Percentiles rank a stretch among this genome's conserved stretches.
These are phyloP conservation scores for Mythimna albipuncta DNA, from an alignment of 2,888 invertebrate genomes.

Conservation along the genomic window DNA sequence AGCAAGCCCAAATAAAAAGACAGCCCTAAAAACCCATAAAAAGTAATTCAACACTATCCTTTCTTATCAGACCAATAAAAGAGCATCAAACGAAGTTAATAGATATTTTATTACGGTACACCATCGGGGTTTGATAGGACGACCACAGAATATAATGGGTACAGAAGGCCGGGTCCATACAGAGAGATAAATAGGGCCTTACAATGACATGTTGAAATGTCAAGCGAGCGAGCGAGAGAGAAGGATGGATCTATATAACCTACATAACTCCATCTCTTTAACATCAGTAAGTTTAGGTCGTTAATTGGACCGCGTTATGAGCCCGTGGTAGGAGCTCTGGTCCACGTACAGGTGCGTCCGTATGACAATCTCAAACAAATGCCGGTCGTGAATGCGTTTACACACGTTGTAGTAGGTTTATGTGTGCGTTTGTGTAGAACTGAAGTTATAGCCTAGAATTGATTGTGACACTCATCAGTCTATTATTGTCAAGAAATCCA, in stretches of 20 bases:
- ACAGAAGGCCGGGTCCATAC: constrained; percentile 7
- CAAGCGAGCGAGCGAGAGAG: too few species aligned
- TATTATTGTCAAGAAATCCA: too few species aligned
- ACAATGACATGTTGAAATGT: too few species aligned
- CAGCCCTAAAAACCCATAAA: constrained; percentile 26
- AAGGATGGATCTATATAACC: too few species aligned
- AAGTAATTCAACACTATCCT: constrained; percentile 37
- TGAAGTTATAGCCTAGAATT: neutral
- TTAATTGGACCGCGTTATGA: too few species aligned
- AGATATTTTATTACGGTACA: constrained; percentile 59
- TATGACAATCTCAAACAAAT: neutral
- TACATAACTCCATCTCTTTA: too few species aligned
- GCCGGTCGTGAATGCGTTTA: neutral
- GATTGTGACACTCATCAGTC: neutral
- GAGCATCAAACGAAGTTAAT: constrained; percentile 53
- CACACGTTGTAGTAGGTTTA: neutral
- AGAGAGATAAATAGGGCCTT: neutral
- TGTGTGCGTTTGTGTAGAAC: neutral
- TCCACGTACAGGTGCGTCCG: neutral
- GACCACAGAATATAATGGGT: neutral
- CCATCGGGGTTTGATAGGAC: constrained; percentile 34
- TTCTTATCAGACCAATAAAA: constrained; percentile 57
- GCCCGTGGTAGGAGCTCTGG: too few species aligned
- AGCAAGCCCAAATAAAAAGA: constrained; percentile 13
- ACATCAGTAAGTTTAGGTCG: too few species aligned